A percentile compares a stretch with the other conserved stretches of the same genome.
Evolutionary conservation across 2,113 vertebrate genomes (phyloP).

Genomic region (Python bivittatus): DNA sequence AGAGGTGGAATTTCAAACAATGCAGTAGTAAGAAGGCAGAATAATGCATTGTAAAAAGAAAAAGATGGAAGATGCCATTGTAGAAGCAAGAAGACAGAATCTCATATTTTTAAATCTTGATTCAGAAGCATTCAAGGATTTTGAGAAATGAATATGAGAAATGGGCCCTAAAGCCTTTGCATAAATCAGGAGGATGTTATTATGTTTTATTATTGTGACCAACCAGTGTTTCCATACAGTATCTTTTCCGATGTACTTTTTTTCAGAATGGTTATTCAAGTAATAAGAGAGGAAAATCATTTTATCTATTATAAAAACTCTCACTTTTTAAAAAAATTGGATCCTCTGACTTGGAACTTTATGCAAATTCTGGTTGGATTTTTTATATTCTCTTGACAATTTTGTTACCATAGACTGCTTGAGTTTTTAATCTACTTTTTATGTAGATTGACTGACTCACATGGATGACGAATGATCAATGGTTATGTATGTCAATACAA

Average conservation of each 20-base stretch:
- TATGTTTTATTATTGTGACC: background rate
- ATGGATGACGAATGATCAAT: background rate
- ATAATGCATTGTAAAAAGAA: too few species aligned
- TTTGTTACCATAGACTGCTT: background rate
- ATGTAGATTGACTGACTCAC: background rate
- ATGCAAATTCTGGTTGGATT: too few species aligned
- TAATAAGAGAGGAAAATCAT: background rate
- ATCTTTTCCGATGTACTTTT: background rate
- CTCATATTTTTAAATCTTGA: too few species aligned
- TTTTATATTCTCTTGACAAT: background rate
- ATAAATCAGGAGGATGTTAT: background rate
- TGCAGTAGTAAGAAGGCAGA: too few species aligned
- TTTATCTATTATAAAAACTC: background rate
- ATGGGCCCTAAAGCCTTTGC: too few species aligned
- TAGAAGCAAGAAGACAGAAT: too few species aligned
- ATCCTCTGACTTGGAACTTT: too few species aligned
- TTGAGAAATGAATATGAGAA: background rate
- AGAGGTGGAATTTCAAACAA: too few species aligned
- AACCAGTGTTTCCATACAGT: background rate
- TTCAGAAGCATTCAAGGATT: too few species aligned
- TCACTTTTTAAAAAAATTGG: background rate
- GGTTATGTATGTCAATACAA: conserved; percentile 20
- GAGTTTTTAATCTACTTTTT: background rate
- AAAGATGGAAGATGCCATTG: too few species aligned
- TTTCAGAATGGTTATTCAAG: background rate